These are phyloP conservation scores for Rotaria magnacalcarata DNA, from an alignment of 2,888 invertebrate species.

Conservation along the genomic window DNA sequence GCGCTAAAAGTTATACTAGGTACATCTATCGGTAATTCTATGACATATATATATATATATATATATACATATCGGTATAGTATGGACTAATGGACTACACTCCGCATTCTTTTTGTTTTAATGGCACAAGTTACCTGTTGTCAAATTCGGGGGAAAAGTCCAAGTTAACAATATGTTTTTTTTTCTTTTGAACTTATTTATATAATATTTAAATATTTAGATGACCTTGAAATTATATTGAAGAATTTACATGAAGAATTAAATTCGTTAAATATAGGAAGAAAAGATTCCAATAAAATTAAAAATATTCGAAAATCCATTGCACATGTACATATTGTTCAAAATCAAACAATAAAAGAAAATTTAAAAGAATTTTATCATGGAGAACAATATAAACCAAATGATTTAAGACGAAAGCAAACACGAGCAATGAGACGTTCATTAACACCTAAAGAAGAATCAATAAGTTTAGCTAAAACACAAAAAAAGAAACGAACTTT, in stretches of 20 bases:
- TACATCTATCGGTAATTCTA: no score
- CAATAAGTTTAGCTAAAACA: conserved; percentile 82
- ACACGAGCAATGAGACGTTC: conserved; percentile 89
- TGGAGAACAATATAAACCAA: conserved; percentile 85
- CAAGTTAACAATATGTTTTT: background rate
- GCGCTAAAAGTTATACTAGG: no score
- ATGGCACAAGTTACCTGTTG: background rate
- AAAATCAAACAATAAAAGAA: conserved; percentile 95
- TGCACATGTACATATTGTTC: conserved; percentile 93
- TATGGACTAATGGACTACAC: no score
- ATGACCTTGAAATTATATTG: conserved; percentile 90
- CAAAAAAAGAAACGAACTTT: conserved; percentile 78
- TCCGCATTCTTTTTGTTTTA: no score
- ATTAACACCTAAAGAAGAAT: conserved; percentile 77
- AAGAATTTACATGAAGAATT: conserved; percentile 90
- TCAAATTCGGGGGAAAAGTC: background rate
- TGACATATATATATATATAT: no score
- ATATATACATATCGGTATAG: no score
- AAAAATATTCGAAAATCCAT: conserved; percentile 90
- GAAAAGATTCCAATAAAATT: conserved; percentile 72
- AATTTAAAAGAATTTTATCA: conserved; percentile 89
- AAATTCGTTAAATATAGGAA: conserved; percentile 85
- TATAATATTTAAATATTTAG: conserved; percentile 61
- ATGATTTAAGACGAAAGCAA: conserved; percentile 92
- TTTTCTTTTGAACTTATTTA: background rate